Evolutionary conservation across 2,797 vertebrate species (phyloP), one percentile per base, ranked within the genome.

Genomic region (Sebastes taczanowskii): DNA sequence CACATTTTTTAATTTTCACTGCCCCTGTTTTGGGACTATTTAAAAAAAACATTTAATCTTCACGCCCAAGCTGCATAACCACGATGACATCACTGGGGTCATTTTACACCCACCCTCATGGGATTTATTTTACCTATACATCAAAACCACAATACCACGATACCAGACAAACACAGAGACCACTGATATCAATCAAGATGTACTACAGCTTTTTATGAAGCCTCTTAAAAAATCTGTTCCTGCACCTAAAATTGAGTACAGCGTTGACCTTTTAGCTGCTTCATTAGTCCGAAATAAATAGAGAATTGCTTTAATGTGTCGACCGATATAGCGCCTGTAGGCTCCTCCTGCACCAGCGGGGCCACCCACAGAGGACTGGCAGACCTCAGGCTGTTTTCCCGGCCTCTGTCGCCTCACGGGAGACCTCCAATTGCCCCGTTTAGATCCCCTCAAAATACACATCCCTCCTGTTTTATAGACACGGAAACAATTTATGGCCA

Each of bases 401-500:
- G 78, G 89, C 93, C 95, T 89, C 91, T 89, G 94, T 92, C 90
- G 77, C 92, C 95, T 95, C 96, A 95, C 92, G 94, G 96, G 95
- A 96, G 95, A 94, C 94, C 92, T 93, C 93, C 91, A 94, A 94
- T 92, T 90, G 95, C 92, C 94, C 95, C 91, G 92, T 95, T 96
- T 95, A 91, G 93, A 94, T 85, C 92, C 92, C 92, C 95, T 96
- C 95, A 96, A 96, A 97, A 97, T 92, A 92, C 95, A 95, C 93
- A 95, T 94, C 93, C 95, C 88, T 38, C 95, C 95, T 95, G 93
- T 95, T 93, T 95, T 95, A 93, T 95, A 95, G 96, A 96, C 96
- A 95, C 95, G 97, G 97, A 97, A 97, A 96, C 95, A 97, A 97
- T 97, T 97, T 95, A 95, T 93, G 93, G 92, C 96, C 88, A 97